Evolutionary conservation across 2,797 vertebrate genomes (phyloP), one percentile per base, ranked within the genome.

Genomic region (Discoglossus pictus): DNA sequence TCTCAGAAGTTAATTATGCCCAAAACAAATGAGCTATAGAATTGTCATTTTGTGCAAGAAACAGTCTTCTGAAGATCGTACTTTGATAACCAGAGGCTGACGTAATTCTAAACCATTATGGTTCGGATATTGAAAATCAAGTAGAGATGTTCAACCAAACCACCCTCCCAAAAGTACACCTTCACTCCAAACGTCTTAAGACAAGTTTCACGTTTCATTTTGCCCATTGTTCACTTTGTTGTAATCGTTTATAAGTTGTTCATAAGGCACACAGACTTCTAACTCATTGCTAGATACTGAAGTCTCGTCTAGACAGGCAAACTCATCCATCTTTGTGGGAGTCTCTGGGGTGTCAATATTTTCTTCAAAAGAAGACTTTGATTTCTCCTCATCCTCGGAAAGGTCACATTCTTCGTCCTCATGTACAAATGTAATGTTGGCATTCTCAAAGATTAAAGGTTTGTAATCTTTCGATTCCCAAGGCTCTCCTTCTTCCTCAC

Each of bases 201-300:
- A 21, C 0, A 12, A 10, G n/a, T 15, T 65, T 88, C 87, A 89
- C 12, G 81, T 93, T 85, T 92, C 76, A 76, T 77, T 63, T 20
- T 89, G 88, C 10, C 83, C 92, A 60, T 91, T 89, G 61, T 87
- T 89, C 36, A 93, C 90, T 75, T 93, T 93, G 6, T 90, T 88
- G 58, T 95, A 96, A 42, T 97, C 93, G 20, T 98, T 95, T 52
- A 93, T 89, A 7, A 98, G 90, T 69, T 93, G 92, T 70, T 98
- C 93, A 1, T 98, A 98, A 44, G 93, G 96, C 81, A 90, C 88
- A 4, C 85, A 86, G 54, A 89, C 83, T 68, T 96, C 93, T 0
- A 90, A 89, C 38, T 88, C 75, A 0, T 94, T 93, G 73, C 84
- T 93, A 8, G 91, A 94, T 80, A 96, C 96, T 17, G 94, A 89